phyloP scores from a whole-genome alignment of 2,113 vertebrate genomes.

The Cranoglanis bouderius region DNA sequence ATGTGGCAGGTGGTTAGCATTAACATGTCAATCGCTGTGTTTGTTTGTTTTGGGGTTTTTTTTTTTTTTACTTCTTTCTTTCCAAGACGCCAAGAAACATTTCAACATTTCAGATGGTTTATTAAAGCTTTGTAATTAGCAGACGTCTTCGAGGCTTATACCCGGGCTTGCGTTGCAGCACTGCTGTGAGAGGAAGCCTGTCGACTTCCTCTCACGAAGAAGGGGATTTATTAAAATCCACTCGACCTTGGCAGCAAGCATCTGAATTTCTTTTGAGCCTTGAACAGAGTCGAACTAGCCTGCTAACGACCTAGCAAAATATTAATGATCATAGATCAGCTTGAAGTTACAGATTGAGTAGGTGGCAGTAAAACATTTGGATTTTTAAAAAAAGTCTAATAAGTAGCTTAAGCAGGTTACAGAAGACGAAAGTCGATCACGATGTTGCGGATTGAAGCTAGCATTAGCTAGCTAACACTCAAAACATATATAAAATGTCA shows the following conservation, averaged over 20 bases:
- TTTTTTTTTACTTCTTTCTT: no score
- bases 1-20: neutral
- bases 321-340: neutral
- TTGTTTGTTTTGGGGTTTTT: neutral
- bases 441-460: neutral
- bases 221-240: neutral
- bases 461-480: neutral
- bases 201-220: neutral
- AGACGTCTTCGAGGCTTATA: neutral
- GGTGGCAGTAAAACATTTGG: neutral
- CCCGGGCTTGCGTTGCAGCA: neutral
- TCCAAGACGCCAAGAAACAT: neutral
- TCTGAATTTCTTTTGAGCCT: neutral
- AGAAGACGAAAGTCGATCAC: neutral
- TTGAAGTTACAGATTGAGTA: neutral
- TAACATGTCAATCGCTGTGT: neutral
- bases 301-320: neutral
- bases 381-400: neutral
- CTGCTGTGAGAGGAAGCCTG: neutral
- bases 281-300: neutral
- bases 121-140: constrained; percentile 6
- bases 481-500: neutral
- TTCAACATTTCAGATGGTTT: neutral
- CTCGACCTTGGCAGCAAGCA: neutral
- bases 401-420: neutral